phyloP scores from a whole-genome alignment of 37 sponge, comb jelly and placozoan genomes.

The Mnemiopsis leidyi region DNA sequence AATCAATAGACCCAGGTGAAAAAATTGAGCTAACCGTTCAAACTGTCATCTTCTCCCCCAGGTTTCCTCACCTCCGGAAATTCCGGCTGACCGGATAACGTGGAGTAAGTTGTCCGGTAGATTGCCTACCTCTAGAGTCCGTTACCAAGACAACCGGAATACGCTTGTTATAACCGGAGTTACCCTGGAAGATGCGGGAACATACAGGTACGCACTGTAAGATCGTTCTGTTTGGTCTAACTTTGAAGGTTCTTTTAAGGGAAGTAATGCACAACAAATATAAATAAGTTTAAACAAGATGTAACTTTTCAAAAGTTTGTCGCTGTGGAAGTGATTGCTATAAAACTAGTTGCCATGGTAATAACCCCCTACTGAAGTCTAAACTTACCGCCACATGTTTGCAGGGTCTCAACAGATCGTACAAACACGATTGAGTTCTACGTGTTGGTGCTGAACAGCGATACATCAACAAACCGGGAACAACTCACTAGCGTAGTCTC shows the following conservation, averaged over 20 bases:
- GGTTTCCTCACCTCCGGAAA: neutral
- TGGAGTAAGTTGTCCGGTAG: neutral
- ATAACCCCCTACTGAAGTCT: no score
- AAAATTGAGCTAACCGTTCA: no score
- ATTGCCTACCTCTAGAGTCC: neutral
- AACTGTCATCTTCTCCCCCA: no score
- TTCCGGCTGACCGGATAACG: neutral
- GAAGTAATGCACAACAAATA: no score
- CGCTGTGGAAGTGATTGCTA: no score
- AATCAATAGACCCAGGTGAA: no score
- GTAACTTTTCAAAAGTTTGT: no score
- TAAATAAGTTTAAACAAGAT: no score
- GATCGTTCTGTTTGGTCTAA: no score
- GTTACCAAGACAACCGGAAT: neutral
- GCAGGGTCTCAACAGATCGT: neutral
- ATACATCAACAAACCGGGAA: neutral
- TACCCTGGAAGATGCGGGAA: neutral
- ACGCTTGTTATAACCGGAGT: neutral
- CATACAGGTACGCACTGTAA: constrained; percentile 14
- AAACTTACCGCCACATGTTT: no score
- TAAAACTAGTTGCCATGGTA: no score
- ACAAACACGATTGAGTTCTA: neutral
- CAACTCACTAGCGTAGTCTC: neutral
- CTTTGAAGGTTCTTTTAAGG: no score
- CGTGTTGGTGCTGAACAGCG: neutral